phyloP scores from a whole-genome alignment of 2,888 invertebrate genomes.

The Cenopis cana region DNA sequence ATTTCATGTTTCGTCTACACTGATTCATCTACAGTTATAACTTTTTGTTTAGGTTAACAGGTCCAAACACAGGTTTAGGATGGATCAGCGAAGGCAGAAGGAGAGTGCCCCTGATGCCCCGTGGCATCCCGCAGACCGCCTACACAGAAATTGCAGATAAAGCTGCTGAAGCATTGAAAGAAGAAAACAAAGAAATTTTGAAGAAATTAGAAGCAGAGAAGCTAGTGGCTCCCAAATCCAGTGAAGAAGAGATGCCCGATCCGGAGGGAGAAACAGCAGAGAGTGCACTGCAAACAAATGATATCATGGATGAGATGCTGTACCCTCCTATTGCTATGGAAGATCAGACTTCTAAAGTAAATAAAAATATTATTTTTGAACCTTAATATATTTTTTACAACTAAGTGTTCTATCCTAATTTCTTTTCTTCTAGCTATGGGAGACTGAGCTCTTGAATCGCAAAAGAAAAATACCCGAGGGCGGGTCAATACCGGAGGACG shows the following conservation, averaged over 20 bases:
- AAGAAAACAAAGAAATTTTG: constrained; percentile 72
- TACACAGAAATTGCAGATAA: constrained; percentile 94
- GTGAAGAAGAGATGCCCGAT: constrained; percentile 66
- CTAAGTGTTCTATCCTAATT: background rate
- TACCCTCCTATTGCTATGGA: constrained; percentile 78
- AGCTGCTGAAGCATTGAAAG: constrained; percentile 83
- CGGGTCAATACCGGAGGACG: constrained; percentile 65
- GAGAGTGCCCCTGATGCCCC: constrained; percentile 91
- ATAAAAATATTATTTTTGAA: constrained; percentile 45
- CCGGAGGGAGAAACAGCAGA: constrained; percentile 70
- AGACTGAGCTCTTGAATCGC: constrained; percentile 74
- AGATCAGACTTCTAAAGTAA: constrained; percentile 75
- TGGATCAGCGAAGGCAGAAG: constrained; percentile 96
- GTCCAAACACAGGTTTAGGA: constrained; percentile 88
- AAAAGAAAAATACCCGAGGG: constrained; percentile 77
- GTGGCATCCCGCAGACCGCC: constrained; percentile 93
- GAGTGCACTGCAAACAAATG: constrained; percentile 58
- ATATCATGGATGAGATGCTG: constrained; percentile 64
- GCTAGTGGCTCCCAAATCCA: constrained; percentile 67
- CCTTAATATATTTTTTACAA: background rate
- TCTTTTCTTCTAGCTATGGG: constrained; percentile 67
- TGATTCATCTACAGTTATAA: background rate
- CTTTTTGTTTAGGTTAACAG: constrained; percentile 81
- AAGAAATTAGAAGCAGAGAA: constrained; percentile 73
- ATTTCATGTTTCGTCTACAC: background rate